These are phyloP conservation scores for Eleutherodactylus coqui DNA, from an alignment of 2,797 vertebrate species.

Conservation along the genomic window DNA sequence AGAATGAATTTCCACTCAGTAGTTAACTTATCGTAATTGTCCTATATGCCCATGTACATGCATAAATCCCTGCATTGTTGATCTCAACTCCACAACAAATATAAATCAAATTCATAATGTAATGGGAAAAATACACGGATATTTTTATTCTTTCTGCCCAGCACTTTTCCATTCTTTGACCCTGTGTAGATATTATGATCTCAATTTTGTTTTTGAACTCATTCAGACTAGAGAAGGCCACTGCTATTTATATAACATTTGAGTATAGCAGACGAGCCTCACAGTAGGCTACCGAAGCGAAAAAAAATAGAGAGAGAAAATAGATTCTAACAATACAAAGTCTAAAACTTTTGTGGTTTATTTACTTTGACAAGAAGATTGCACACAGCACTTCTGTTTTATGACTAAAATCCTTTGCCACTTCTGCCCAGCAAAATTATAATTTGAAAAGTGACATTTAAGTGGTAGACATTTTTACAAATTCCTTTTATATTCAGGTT, in stretches of 20 bases:
- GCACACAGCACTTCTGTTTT: not conserved
- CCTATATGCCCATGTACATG: not conserved
- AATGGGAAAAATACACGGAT: constrained; percentile 40
- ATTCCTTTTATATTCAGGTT: not conserved
- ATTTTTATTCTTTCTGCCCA: constrained; percentile 23
- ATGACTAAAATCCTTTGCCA: not conserved
- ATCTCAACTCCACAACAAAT: not conserved
- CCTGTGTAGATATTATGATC: not conserved
- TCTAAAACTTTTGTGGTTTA: constrained; percentile 19
- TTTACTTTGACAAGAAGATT: constrained; percentile 37
- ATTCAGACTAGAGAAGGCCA: not conserved
- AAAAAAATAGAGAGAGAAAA: not conserved
- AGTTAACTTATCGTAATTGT: constrained; percentile 5
- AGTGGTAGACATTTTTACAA: not conserved
- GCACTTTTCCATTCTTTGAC: not conserved
- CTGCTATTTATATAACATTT: constrained; percentile 27
- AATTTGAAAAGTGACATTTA: not conserved
- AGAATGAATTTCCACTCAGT: too few species aligned
- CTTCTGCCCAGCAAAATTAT: not conserved
- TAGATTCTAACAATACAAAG: not conserved
- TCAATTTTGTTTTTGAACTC: constrained; percentile 15
- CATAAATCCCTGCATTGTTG: constrained; percentile 36
- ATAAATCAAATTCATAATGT: constrained; percentile 38
- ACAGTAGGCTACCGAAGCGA: too few species aligned
- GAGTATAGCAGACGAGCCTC: not conserved